These are phyloP conservation scores for Pediacus dermestoides DNA, from an alignment of 2,888 invertebrate species.

Conservation along the genomic window DNA sequence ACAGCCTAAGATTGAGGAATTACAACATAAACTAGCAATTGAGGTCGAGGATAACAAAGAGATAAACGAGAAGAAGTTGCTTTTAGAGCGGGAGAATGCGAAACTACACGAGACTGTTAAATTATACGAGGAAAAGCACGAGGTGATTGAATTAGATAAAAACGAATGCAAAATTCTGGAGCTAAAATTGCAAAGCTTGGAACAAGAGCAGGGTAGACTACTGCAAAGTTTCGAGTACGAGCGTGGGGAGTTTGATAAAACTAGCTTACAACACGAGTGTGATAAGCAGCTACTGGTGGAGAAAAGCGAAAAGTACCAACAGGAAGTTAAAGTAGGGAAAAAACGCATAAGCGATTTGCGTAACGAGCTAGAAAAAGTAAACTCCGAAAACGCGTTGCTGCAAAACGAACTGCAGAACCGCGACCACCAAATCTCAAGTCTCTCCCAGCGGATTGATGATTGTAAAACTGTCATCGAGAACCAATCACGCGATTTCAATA, in stretches of 20 bases:
- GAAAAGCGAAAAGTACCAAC: too few relatives aligned
- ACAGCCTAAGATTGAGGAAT: slow-evolving; percentile 8
- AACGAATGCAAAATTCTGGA: slow-evolving; percentile 9
- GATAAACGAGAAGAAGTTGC: slow-evolving; percentile 20
- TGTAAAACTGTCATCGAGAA: slow-evolving; percentile 18
- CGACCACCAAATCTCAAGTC: slow-evolving; percentile 15
- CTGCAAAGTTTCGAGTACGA: too few relatives aligned
- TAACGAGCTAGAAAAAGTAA: too few relatives aligned
- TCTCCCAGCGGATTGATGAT: slow-evolving; percentile 14
- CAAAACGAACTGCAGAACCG: slow-evolving; percentile 14
- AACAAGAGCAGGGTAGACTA: too few relatives aligned
- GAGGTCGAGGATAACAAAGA: slow-evolving; percentile 8
- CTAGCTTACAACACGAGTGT: too few relatives aligned
- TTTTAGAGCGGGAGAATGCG: slow-evolving; percentile 19
- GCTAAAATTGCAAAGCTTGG: too few relatives aligned
- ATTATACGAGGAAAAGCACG: slow-evolving; percentile 14
- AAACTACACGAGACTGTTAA: slow-evolving; percentile 25
- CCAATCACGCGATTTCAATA: slow-evolving; percentile 25
- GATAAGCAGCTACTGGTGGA: too few relatives aligned
- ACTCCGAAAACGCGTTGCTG: slow-evolving; percentile 13
- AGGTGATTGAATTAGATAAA: slow-evolving; percentile 16
- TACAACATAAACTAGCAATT: slow-evolving; percentile 14
- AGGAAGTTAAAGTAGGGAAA: too few relatives aligned
- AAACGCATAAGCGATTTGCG: too few relatives aligned
- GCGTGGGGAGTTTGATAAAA: too few relatives aligned